Evolutionary conservation across 1,140 invertebrate species (phyloP), one percentile per base, ranked within the genome.

Genomic region (Hydropsyche tenuis): DNA sequence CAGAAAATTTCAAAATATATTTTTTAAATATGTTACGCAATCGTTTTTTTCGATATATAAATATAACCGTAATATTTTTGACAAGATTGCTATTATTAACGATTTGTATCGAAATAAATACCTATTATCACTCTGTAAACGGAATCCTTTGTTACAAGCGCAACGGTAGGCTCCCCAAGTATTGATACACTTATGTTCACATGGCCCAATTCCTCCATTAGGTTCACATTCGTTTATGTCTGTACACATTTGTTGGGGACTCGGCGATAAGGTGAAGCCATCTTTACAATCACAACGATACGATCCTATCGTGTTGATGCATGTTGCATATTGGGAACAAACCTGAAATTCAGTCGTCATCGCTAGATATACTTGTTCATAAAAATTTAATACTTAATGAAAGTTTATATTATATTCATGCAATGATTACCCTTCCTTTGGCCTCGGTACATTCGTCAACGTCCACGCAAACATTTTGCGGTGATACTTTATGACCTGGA

Each of bases 161-260:
- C 95, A 96, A 63, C 90, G 85, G 82, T 92, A 94, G 1, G 90
- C 87, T 0, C 95, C 94, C 92, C 92, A 94, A 0, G 89, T 87
- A 79, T 96, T 96, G 37, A 92, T 85, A 77, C 94, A 96, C n/a
- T 85, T 88, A 51, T 97, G 94, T 76, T 95, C 89, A 79, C 96
- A 98, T 0, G 92, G 80, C 1, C 88, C 88, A 0, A 87, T 84
- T 0, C 83, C 86, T 0, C 51, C 63, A 37, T 77, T 75, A 68
- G 86, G 83, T 7, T 81, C 65, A 73, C 91, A 93, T 80, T 93
- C 91, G 78, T 93, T 87, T 0, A 91, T 81, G 75, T 93, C 91
- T 23, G 87, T 83, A 75, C 90, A 92, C 14, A 82, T 83, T 66
- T 60, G 78, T 23, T 74, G 46, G 23, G 73, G 74, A 16, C 27